Conservation (phyloP, 2,888 invertebrate genomes). For the Pachymerium ferrugineum region DNA sequence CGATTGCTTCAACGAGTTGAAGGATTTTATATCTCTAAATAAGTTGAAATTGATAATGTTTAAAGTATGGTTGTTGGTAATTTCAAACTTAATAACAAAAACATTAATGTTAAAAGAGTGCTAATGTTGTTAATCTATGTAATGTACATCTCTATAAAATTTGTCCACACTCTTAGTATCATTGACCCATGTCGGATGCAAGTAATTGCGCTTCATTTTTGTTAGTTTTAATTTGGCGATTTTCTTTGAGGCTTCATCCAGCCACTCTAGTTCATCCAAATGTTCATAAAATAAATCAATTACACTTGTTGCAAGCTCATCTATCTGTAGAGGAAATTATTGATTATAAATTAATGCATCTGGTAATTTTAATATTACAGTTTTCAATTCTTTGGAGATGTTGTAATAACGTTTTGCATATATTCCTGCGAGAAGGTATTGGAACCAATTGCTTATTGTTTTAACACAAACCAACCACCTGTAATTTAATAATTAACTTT, state of each 20-base stretch:
- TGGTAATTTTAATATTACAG: neutral
- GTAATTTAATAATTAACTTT: neutral
- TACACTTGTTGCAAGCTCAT: constrained; percentile 86
- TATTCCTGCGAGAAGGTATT: neutral
- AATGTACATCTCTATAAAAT: neutral
- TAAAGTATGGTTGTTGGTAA: neutral
- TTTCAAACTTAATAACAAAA: neutral
- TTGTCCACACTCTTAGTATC: constrained; percentile 77
- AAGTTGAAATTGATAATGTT: neutral
- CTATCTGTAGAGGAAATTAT: constrained; percentile 59
- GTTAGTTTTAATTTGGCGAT: constrained; percentile 71
- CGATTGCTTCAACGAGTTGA: neutral
- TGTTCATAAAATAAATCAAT: constrained; percentile 82
- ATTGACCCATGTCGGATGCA: constrained; percentile 51
- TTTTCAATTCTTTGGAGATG: neutral
- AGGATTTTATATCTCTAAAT: neutral
- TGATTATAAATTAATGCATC: neutral
- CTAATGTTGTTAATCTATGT: neutral
- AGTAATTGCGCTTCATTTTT: neutral
- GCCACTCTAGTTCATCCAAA: constrained; percentile 81
- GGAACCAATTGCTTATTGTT: neutral
- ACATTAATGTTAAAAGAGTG: neutral
- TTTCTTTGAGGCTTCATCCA: constrained; percentile 80
- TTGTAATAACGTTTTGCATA: neutral
- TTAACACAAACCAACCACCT: neutral